Evolutionary conservation across 2,113 vertebrate genomes (phyloP).

Genomic region (Cromileptes altivelis): DNA sequence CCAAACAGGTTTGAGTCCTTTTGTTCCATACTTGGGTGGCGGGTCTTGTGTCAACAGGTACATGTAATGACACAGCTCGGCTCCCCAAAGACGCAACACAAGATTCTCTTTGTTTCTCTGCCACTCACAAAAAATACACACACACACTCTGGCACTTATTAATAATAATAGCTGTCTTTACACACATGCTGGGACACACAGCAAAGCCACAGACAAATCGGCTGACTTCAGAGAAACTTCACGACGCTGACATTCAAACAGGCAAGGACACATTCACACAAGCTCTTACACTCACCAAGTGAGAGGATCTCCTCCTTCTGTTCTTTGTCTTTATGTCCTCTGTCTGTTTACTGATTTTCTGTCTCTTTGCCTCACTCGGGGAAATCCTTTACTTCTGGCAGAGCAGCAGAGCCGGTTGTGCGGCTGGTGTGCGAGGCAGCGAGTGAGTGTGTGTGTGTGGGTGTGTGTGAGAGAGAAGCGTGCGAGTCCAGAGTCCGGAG

Average conservation of each 20-base stretch:
- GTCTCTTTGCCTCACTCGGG: conserved; percentile 23
- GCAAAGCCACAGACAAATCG: neutral
- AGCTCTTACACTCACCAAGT: conserved; percentile 69
- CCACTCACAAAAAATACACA: conserved; percentile 3
- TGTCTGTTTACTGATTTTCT: conserved; percentile 20
- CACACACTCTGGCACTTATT: neutral
- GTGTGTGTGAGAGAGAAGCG: neutral
- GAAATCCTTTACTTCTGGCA: conserved; percentile 65
- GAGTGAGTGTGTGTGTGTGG: neutral
- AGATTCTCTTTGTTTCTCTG: conserved; percentile 13
- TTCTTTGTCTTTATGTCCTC: conserved; percentile 31
- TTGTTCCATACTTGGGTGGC: conserved; percentile 35
- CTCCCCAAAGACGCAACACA: conserved; percentile 12
- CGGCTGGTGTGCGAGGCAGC: conserved; percentile 36
- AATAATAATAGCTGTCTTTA: neutral
- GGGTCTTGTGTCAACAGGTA: conserved; percentile 71
- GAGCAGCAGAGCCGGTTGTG: conserved; percentile 63
- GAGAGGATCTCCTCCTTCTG: conserved; percentile 44
- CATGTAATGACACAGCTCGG: conserved; percentile 55
- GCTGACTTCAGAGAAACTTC: conserved; percentile 64
- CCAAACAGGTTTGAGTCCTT: conserved; percentile 70
- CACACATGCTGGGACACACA: neutral
- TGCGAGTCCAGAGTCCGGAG: conserved; percentile 55
- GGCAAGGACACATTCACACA: conserved; percentile 40
- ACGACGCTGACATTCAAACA: conserved; percentile 30